phyloP scores from a whole-genome alignment of 2,113 vertebrate species.

The Gyps fulvus region DNA sequence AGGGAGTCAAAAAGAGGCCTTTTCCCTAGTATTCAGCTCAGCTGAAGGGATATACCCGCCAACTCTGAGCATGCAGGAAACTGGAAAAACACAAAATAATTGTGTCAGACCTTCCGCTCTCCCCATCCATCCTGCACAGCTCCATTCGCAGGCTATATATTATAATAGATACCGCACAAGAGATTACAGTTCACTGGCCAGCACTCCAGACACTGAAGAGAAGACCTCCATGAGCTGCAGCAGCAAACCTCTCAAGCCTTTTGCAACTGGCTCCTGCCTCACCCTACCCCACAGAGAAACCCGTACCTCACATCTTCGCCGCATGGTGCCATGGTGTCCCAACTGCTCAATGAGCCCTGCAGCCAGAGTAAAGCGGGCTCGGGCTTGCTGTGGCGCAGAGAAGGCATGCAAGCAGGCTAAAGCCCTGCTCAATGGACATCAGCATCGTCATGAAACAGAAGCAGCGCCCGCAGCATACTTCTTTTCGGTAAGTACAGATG shows the following conservation, averaged over 20 bases:
- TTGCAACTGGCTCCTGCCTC: neutral
- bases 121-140: neutral
- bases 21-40: neutral
- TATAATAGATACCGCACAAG: rapidly evolving
- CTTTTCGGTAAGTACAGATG: neutral
- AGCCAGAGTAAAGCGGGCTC: neutral
- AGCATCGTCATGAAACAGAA: neutral
- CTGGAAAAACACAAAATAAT: neutral
- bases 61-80: neutral
- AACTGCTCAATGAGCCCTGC: no score
- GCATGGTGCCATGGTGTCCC: neutral
- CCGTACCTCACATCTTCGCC: rapidly evolving
- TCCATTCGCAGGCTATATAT: neutral
- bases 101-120: neutral
- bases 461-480: neutral
- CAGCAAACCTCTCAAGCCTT: neutral
- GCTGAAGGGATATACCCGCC: neutral
- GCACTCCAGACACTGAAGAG: neutral
- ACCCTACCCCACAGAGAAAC: neutral
- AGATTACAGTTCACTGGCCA: neutral
- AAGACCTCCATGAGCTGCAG: neutral
- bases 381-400: neutral
- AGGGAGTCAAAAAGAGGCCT: neutral
- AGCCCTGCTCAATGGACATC: neutral
- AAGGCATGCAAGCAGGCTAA: neutral